Percentiles rank a stretch among this genome's conserved stretches.
phyloP scores from a whole-genome alignment of 2,888 invertebrate species.

The Drosophila planitibia region DNA sequence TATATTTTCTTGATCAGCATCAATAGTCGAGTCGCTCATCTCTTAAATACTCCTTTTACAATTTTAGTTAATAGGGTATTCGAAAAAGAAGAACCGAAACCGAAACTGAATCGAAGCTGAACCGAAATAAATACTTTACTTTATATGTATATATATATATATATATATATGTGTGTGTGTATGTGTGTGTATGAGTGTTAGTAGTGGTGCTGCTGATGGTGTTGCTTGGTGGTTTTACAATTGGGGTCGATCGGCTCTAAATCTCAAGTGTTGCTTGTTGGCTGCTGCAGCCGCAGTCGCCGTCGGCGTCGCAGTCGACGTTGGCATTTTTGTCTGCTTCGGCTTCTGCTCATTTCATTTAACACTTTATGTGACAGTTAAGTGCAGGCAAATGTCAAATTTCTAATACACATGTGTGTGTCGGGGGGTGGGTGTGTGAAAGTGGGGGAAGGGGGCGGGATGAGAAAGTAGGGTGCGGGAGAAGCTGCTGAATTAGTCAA shows the following conservation, averaged over 20 bases:
- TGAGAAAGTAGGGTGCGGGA: slow-evolving; percentile 3
- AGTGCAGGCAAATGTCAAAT: slow-evolving; percentile 79
- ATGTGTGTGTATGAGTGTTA: slow-evolving; percentile 8
- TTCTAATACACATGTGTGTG: slow-evolving; percentile 59
- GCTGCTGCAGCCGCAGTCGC: slow-evolving; percentile 41
- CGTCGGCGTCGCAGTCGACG: slow-evolving; percentile 44
- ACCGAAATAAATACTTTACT: slow-evolving; percentile 71
- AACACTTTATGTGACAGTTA: slow-evolving; percentile 81
- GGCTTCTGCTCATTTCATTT: slow-evolving; percentile 77
- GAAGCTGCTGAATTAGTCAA: slow-evolving; percentile 53
- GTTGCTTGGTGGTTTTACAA: slow-evolving; percentile 58
- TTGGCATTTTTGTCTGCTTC: slow-evolving; percentile 70
- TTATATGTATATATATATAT: slow-evolving; percentile 51
- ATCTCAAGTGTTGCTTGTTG: slow-evolving; percentile 71
- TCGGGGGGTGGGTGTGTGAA: neutral
- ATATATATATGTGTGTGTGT: slow-evolving; percentile 24
- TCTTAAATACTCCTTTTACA: neutral
- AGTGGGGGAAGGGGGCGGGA: neutral
- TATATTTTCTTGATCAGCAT: neutral
- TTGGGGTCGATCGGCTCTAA: slow-evolving; percentile 76
- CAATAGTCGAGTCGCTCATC: neutral
- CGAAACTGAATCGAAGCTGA: slow-evolving; percentile 42
- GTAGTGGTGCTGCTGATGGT: slow-evolving; percentile 47
- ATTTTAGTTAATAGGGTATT: slow-evolving; percentile 42
- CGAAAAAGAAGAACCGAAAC: slow-evolving; percentile 5